Evolutionary conservation across 2,888 invertebrate genomes (phyloP).

Genomic region (Hydropsyche betteni): DNA sequence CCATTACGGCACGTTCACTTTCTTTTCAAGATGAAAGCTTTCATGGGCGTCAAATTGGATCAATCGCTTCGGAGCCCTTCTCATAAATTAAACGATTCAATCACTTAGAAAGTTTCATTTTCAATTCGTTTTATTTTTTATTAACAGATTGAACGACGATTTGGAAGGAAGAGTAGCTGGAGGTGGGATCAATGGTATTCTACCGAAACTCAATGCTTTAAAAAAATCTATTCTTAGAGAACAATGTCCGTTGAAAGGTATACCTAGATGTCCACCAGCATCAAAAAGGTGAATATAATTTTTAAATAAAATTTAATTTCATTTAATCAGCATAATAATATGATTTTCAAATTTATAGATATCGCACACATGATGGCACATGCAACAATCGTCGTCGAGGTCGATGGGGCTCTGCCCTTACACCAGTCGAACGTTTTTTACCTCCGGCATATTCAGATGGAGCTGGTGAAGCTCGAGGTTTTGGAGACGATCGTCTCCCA

Average conservation of each 20-base stretch:
- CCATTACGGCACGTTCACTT: slow-evolving; percentile 10
- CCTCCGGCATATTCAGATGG: slow-evolving; percentile 87
- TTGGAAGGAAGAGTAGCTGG: slow-evolving; percentile 59
- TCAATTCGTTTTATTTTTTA: neutral
- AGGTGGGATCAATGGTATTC: slow-evolving; percentile 55
- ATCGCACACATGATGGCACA: slow-evolving; percentile 87
- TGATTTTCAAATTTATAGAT: slow-evolving; percentile 59
- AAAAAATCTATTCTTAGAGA: slow-evolving; percentile 65
- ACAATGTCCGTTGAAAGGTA: slow-evolving; percentile 74
- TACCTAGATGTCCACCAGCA: slow-evolving; percentile 75
- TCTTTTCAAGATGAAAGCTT: neutral
- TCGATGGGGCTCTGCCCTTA: slow-evolving; percentile 84
- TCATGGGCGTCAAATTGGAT: neutral
- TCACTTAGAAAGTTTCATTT: neutral
- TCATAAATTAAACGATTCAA: neutral
- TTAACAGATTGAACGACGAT: slow-evolving; percentile 47
- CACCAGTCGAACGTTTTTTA: slow-evolving; percentile 83
- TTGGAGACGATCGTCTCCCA: slow-evolving; percentile 73
- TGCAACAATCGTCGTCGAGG: slow-evolving; percentile 84
- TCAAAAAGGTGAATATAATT: slow-evolving; percentile 63
- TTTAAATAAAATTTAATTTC: neutral
- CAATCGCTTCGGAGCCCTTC: neutral
- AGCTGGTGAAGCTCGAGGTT: slow-evolving; percentile 66
- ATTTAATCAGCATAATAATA: too few relatives aligned
- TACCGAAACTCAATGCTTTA: slow-evolving; percentile 60